Evolutionary conservation across 2,888 invertebrate genomes (phyloP), one percentile per base, ranked within the genome.

Genomic region (Hemicrepidius hirtus): DNA sequence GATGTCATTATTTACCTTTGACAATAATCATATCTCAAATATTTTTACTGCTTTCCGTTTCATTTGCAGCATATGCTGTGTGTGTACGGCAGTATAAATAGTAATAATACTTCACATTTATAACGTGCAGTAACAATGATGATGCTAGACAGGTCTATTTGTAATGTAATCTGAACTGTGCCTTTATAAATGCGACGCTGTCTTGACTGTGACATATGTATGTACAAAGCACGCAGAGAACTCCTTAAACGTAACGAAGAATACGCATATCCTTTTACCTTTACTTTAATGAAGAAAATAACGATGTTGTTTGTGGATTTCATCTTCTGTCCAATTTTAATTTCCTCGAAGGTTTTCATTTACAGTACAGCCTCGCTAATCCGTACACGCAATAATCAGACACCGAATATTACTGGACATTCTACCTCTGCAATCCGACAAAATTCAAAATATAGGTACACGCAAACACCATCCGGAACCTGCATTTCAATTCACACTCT

Each of bases 101-200:
- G 53, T 32, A 44, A 49, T 53, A 44, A 75, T 75, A 69, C 70
- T 69, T 72, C 67, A 67, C 74, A 75, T 77, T 76, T 75, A 76
- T 77, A 76, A 76, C 68, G 59, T 71, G 62, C 60, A 63, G 66
- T 66, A 76, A 67, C 76, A 73, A 73, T 76, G 76, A 76, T 75
- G 74, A 69, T 64, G 75, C 62, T 71, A 49, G 75, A 76, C 78
- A 78, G 75, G 76, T 78, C 75, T 77, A 78, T 78, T 78, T 78
- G 78, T 77, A 77, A 78, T 62, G 75, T 75, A 69, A 76, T 75
- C 72, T 71, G 71, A 75, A 65, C 40, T 60, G 50, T 53, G 32
- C 62, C 53, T 37, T 57, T 60, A 67, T 62, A 62, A 71, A 62
- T 53, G 53, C 18, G 35, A 50, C 37, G 16, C 41, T 37, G 68